Conservation (phyloP, 2,113 vertebrate species). For the Microcebus lehilahytsara region DNA sequence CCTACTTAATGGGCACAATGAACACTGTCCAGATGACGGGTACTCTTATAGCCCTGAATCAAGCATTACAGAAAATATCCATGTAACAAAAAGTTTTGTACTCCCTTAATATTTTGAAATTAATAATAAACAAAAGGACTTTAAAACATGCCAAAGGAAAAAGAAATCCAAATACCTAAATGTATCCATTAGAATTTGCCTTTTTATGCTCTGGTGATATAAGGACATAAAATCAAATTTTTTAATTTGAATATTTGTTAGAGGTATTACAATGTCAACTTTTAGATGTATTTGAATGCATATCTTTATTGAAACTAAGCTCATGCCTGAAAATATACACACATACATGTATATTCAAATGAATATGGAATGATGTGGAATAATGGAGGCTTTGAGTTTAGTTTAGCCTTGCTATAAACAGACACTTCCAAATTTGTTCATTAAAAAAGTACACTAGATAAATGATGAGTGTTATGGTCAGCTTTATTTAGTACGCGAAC, state of each 20-base stretch:
- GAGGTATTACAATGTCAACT: not conserved
- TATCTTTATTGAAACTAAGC: conserved; percentile 9
- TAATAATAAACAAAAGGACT: too few relatives aligned
- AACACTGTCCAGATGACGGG: too few relatives aligned
- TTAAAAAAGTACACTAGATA: not conserved
- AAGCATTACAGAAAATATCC: too few relatives aligned
- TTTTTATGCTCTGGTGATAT: not conserved
- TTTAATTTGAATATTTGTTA: conserved; percentile 37
- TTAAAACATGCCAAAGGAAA: too few relatives aligned
- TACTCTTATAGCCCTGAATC: too few relatives aligned
- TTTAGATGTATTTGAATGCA: not conserved
- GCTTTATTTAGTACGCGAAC: not conserved
- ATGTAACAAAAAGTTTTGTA: too few relatives aligned
- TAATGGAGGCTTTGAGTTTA: not conserved
- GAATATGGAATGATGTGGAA: not conserved
- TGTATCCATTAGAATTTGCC: not conserved
- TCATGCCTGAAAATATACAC: not conserved
- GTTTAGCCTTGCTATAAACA: not conserved
- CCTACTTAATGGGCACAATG: too few relatives aligned
- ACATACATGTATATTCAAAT: not conserved
- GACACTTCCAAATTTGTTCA: not conserved
- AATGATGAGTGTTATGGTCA: not conserved
- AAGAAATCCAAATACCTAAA: not conserved
- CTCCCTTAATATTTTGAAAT: too few relatives aligned
- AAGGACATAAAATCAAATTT: conserved; percentile 7